A percentile compares a stretch with the other conserved stretches of the same genome.
phyloP scores from a whole-genome alignment of 2,797 vertebrate genomes.

The Poeciliopsis presidionis region DNA sequence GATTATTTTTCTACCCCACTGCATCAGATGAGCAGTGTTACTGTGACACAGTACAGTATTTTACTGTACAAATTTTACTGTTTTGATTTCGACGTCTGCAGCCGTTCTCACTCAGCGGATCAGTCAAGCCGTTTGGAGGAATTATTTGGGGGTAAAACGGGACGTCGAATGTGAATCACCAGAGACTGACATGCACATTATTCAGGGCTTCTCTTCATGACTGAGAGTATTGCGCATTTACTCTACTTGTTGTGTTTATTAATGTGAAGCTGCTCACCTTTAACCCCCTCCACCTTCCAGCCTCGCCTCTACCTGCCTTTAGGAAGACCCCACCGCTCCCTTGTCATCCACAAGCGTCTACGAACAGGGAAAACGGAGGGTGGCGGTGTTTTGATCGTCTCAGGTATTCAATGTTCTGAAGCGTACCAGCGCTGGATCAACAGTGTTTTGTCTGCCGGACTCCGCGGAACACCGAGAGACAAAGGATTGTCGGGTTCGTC shows the following conservation, averaged over 20 bases:
- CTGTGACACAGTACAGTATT: no score
- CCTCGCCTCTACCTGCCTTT: constrained; percentile 39
- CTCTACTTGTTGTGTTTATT: constrained; percentile 22
- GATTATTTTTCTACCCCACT: constrained; percentile 14
- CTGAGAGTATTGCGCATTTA: constrained; percentile 13
- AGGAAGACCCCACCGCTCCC: constrained; percentile 12
- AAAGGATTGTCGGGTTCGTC: neutral
- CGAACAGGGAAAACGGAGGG: constrained; percentile 52
- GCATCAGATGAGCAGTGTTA: constrained; percentile 6
- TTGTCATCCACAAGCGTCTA: constrained; percentile 24
- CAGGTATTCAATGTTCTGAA: constrained; percentile 68
- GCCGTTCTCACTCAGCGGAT: neutral
- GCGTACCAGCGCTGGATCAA: constrained; percentile 40
- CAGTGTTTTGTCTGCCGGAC: constrained; percentile 38
- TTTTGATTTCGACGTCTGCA: constrained; percentile 37
- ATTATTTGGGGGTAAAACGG: constrained; percentile 28
- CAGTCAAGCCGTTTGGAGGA: constrained; percentile 25
- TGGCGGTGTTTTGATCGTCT: constrained; percentile 59
- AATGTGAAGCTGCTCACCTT: constrained; percentile 12
- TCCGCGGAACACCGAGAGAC: constrained; percentile 3
- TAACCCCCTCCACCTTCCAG: neutral
- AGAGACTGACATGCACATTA: constrained; percentile 31
- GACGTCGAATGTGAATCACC: constrained; percentile 18
- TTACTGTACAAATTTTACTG: constrained; percentile 25
- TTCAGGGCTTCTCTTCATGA: constrained; percentile 37